Conservation (phyloP, 2,797 vertebrate genomes). For the Gobionotothen gibberifrons region DNA sequence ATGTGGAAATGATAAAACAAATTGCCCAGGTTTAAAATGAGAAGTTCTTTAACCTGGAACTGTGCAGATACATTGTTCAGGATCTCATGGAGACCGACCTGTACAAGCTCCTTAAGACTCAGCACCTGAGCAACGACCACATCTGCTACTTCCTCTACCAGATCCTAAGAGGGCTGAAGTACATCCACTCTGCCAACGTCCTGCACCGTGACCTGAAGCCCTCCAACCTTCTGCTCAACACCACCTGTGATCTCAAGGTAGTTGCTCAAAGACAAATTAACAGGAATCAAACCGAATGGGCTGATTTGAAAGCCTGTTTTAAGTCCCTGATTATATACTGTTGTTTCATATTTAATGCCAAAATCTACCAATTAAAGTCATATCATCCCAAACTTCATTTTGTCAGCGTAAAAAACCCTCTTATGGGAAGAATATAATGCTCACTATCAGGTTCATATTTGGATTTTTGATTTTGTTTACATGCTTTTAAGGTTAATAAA, state of each 20-base stretch:
- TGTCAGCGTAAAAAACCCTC: too few species aligned
- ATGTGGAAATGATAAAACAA: background rate
- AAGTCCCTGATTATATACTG: background rate
- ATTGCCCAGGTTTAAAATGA: background rate
- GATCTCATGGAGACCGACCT: conserved; percentile 96
- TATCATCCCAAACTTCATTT: too few species aligned
- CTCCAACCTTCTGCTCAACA: conserved; percentile 94
- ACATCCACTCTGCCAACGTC: conserved; percentile 95
- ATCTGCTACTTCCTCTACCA: conserved; percentile 96
- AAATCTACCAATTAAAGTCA: too few species aligned
- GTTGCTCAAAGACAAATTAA: background rate
- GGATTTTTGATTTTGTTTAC: too few species aligned
- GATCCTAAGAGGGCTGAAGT: conserved; percentile 93
- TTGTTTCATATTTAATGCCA: too few species aligned
- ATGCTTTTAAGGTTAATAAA: too few species aligned
- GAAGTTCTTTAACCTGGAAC: conserved; percentile 60
- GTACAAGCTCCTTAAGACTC: conserved; percentile 93
- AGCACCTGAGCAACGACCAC: conserved; percentile 92
- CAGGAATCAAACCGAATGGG: too few species aligned
- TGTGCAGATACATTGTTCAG: conserved; percentile 91
- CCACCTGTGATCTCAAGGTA: conserved; percentile 95
- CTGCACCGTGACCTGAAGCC: conserved; percentile 94
- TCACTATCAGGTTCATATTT: too few species aligned
- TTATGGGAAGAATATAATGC: too few species aligned
- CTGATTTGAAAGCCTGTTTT: background rate